Base-by-base conservation (phyloP, 2,797 vertebrate species). In the Sebastes dallii region DNA sequence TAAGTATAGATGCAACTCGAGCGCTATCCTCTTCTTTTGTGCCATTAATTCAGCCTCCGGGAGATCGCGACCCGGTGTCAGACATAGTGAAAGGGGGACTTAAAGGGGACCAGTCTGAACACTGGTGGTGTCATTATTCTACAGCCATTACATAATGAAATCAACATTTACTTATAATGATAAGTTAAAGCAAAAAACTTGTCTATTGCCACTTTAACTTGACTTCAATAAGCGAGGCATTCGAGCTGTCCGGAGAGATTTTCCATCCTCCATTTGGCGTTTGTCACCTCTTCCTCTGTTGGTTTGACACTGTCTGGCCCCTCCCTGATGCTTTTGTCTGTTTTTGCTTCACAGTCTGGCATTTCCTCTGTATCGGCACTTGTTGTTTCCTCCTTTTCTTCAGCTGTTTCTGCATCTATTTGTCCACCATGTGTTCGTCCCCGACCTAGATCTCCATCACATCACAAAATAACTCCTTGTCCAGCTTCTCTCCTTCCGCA, bases 391-490 rank as follows among this genome's bases (percentile, higher is more conserved):
- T 89, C 85, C 6, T 89, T 89, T 1, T 74, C 92, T 0, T 83
- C 89, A 0, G 66, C 14, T 50, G 27, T 39, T 22, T 64, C 76
- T 79, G 82, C 65, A 36, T 66, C 82, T 69, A 36, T 22, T 65
- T 56, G 1, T 75, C 80, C 42, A 65, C 22, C 61, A 42, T 2
- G 55, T 83, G 85, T 87, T 90, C 94, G 72, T 82, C 72, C 95
- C 94, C 91, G 11, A 92, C 95, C 85, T 96, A 96, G 14, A 95
- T 87, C 88, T 95, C 95, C 20, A 92, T 91, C 66, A 86, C 92
- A 24, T 93, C 94, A 1, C 81, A 22, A 89, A 8, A 4, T 68
- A 2, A 86, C 2, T 90, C 85, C 22, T 69, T 70, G 2, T 75
- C 3, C 68, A 72, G 50, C 61, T 66, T 55, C 6, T 74, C 75